Conservation (phyloP, 2,797 vertebrate species). For the Molossus molossus region DNA sequence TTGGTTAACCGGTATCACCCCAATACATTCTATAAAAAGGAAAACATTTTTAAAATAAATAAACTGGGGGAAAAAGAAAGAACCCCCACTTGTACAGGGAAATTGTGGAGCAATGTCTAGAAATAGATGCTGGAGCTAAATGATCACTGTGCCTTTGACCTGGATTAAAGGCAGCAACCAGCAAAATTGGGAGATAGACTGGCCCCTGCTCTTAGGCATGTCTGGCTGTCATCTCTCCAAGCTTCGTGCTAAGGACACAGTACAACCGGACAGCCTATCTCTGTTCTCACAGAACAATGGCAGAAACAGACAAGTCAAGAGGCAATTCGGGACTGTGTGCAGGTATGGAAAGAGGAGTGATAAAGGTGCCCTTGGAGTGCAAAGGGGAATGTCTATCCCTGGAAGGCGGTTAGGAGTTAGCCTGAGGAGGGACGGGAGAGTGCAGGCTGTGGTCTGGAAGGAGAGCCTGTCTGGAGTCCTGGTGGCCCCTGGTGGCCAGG, state of each 20-base stretch:
- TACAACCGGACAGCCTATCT: neutral
- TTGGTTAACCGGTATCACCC: neutral
- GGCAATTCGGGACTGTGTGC: neutral
- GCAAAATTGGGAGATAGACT: neutral
- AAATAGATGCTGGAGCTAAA: constrained; percentile 19
- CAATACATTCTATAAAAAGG: neutral
- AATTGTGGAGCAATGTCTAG: neutral
- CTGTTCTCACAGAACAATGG: neutral
- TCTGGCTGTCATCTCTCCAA: neutral
- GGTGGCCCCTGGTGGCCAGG: neutral
- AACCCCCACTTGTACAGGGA: neutral
- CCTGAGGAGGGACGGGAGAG: neutral
- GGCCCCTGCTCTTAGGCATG: neutral
- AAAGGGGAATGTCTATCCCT: neutral
- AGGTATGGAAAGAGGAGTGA: neutral
- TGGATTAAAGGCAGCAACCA: constrained; percentile 59
- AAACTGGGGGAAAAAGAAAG: neutral
- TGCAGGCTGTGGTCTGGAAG: neutral
- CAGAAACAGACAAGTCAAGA: constrained; percentile 44
- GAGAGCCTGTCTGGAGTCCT: neutral
- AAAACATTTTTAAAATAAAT: neutral
- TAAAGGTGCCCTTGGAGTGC: neutral
- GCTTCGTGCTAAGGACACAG: constrained; percentile 28
- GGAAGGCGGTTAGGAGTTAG: neutral
- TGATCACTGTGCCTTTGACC: constrained; percentile 34